Conservation (phyloP, 64 coral and sea anemone genomes). For the Montipora foliosa region DNA sequence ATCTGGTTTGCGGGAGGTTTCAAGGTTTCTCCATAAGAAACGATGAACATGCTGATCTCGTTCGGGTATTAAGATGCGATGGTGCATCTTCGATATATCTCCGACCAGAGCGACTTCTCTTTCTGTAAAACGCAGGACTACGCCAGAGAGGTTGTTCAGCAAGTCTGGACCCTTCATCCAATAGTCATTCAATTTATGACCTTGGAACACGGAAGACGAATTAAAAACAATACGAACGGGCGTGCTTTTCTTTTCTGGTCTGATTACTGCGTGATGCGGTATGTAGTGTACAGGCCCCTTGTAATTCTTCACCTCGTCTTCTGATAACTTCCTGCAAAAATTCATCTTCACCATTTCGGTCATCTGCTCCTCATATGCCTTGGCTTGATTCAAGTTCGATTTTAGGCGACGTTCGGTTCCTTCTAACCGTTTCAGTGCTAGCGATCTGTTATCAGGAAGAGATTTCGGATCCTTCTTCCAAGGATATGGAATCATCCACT, state of each 20-base stretch:
- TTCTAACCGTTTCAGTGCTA: conserved; percentile 61
- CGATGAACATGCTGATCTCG: conserved; percentile 64
- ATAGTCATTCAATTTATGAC: neutral
- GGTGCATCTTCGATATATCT: conserved; percentile 71
- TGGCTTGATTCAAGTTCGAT: conserved; percentile 38
- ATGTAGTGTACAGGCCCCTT: conserved; percentile 72
- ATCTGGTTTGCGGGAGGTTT: conserved; percentile 1
- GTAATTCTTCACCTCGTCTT: conserved; percentile 12
- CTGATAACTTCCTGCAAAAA: conserved; percentile 43
- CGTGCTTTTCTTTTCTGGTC: conserved; percentile 74
- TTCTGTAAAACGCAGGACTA: too few relatives aligned
- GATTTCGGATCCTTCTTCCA: conserved; percentile 67
- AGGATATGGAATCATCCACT: conserved; percentile 72
- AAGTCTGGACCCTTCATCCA: too few relatives aligned
- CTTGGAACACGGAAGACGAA: conserved; percentile 54
- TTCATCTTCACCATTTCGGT: conserved; percentile 46
- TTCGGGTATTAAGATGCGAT: conserved; percentile 55
- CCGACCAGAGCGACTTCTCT: too few relatives aligned
- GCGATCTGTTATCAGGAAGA: conserved; percentile 54
- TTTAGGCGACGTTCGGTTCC: conserved; percentile 42
- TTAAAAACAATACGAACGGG: conserved; percentile 79
- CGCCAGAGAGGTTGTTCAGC: too few relatives aligned
- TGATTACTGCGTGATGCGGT: conserved; percentile 39
- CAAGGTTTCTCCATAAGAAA: neutral
- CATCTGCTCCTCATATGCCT: conserved; percentile 67